Conservation (phyloP, 2,888 invertebrate genomes). For the Buathra laborator region DNA sequence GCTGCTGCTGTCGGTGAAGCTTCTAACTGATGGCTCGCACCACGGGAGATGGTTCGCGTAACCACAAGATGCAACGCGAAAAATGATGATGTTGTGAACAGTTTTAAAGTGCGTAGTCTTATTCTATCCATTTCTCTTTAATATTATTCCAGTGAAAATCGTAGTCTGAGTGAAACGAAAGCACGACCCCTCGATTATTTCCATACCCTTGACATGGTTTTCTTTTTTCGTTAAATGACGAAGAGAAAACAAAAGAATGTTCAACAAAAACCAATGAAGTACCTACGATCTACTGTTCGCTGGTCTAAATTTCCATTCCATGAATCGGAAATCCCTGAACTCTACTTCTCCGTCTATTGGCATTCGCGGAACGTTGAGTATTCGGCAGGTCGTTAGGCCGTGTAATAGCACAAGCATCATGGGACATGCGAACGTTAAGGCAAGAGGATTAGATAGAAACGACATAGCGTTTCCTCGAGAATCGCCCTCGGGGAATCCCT, state of each 20-base stretch:
- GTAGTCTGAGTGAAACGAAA: not conserved
- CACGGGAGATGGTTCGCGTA: slow-evolving; percentile 41
- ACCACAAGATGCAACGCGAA: slow-evolving; percentile 36
- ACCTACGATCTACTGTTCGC: no score
- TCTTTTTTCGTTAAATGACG: not conserved
- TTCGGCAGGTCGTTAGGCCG: slow-evolving; percentile 52
- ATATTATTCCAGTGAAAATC: slow-evolving; percentile 26
- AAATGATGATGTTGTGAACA: slow-evolving; percentile 47
- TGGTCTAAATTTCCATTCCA: slow-evolving; percentile 1
- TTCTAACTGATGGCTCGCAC: slow-evolving; percentile 36
- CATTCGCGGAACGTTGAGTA: slow-evolving; percentile 31
- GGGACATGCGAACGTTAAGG: slow-evolving; percentile 9
- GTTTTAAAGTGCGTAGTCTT: slow-evolving; percentile 46
- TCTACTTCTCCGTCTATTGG: not conserved
- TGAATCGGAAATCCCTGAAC: slow-evolving; percentile 13
- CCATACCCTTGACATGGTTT: not conserved
- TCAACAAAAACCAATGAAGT: no score
- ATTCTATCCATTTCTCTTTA: slow-evolving; percentile 16
- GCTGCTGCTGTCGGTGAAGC: not conserved
- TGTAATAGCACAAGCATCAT: slow-evolving; percentile 35
- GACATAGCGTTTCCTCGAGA: slow-evolving; percentile 31
- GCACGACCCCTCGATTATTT: not conserved
- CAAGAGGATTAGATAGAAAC: slow-evolving; percentile 17
- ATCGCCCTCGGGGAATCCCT: slow-evolving; percentile 34
- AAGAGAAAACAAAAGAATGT: not conserved